Conservation (phyloP, 2,113 vertebrate species). For the Nothobranchius kuhntae region DNA sequence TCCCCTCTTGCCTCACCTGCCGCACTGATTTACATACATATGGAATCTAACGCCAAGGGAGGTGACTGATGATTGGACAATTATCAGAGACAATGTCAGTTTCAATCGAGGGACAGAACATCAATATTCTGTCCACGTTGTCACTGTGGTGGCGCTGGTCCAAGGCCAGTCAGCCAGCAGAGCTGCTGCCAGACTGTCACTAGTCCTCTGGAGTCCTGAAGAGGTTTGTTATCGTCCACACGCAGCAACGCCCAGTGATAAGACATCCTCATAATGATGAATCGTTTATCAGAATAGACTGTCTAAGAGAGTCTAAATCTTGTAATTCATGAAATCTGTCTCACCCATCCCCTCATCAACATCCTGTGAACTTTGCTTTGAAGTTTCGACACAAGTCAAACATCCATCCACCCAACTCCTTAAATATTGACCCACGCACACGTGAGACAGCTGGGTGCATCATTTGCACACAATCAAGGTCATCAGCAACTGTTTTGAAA, state of each 20-base stretch:
- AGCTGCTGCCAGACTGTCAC: constrained; percentile 14
- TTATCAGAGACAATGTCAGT: constrained; percentile 48
- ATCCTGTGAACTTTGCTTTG: no score
- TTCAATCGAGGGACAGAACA: constrained; percentile 11
- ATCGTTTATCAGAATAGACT: background rate
- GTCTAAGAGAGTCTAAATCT: background rate
- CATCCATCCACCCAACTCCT: no score
- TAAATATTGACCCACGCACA: no score
- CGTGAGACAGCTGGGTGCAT: no score
- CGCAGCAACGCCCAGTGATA: constrained; percentile 39
- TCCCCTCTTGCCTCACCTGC: constrained; percentile 10
- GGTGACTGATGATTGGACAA: constrained; percentile 47
- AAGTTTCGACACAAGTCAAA: no score
- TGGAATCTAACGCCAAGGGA: constrained; percentile 24
- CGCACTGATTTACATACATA: constrained; percentile 54
- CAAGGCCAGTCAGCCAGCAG: constrained; percentile 15
- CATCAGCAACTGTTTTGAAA: constrained; percentile 44
- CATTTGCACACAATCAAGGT: no score
- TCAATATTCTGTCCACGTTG: constrained; percentile 42
- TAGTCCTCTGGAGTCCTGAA: constrained; percentile 10
- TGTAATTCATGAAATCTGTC: background rate
- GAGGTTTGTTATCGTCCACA: constrained; percentile 19
- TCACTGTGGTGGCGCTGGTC: constrained; percentile 28
- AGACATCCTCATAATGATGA: no score
- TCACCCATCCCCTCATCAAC: no score